Base-by-base conservation (phyloP, 1,140 invertebrate species). In the Trichonephila clavipes region DNA sequence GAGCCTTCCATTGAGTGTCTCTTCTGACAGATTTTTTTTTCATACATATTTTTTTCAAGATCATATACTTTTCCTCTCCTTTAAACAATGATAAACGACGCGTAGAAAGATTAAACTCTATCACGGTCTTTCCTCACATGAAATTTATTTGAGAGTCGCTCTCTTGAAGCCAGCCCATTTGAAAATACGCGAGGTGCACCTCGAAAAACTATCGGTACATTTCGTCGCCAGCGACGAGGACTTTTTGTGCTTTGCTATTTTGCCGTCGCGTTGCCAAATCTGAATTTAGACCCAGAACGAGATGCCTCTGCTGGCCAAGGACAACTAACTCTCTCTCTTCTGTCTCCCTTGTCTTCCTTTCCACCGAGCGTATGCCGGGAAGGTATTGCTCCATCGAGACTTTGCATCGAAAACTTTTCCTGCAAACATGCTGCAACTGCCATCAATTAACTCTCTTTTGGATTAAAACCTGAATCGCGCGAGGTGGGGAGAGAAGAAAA, bases 231-330 rank as follows among this genome's bases (percentile, higher is more conserved):
- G n/a, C 24, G 86, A 18, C 24, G 59, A 88, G 86, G 44, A 85
- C 51, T 66, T 88, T 92, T 92, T 61, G 62, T 86, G 83, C 83
- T 85, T 72, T 77, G 91, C 92, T 93, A 93, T 93, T 93, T 93
- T n/a, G 69, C 44, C 92, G 61, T 77, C 77, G 87, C 93, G 72
- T 88, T 94, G 93, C 93, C 93, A 94, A 94, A 94, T 94, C 93
- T 94, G 93, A 94, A 94, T 94, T 94, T 94, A 94, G 93, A 89
- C 92, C 66, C 86, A 34, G 44, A 83, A 81, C 24, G 21, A 72
- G 87, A 94, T 94, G 88, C 86, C 85, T 83, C 59, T 51, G 77
- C 28, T 94, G 72, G 85, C 93, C 93, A 94, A 94, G 93, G 93
- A 94, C 93, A 89, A 94, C 87, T 34, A 93, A 93, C 92, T 88